A percentile compares a stretch with the other conserved stretches of the same genome.
These are phyloP conservation scores for Epinephelus awoara DNA, from an alignment of 2,797 vertebrate genomes.

Conservation along the genomic window DNA sequence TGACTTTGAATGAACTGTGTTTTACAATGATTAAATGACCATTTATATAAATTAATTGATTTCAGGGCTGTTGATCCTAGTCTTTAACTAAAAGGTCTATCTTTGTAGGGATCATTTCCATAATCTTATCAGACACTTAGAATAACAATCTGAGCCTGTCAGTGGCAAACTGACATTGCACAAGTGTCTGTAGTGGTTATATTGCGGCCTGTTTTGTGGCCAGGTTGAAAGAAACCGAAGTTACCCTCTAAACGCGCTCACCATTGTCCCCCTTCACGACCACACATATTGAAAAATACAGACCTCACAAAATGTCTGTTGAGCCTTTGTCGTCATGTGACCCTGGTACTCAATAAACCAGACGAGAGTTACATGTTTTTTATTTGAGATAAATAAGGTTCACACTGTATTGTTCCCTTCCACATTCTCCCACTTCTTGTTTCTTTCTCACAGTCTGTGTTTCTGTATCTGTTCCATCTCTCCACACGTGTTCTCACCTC, in stretches of 20 bases:
- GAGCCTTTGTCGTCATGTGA: constrained; percentile 53
- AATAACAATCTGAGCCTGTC: no score
- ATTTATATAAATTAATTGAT: no score
- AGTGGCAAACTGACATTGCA: no score
- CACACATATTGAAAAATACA: constrained; percentile 30
- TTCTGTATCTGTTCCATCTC: constrained; percentile 69
- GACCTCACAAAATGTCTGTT: constrained; percentile 35
- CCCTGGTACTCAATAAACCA: constrained; percentile 58
- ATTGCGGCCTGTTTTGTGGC: no score
- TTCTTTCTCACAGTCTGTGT: constrained; percentile 66
- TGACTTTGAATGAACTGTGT: no score
- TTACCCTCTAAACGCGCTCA: not conserved
- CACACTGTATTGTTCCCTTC: constrained; percentile 62
- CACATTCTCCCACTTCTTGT: constrained; percentile 51
- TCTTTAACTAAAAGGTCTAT: no score
- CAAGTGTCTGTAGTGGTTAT: no score
- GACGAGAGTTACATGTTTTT: constrained; percentile 54
- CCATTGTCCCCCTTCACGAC: constrained; percentile 20
- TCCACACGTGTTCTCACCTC: constrained; percentile 66
- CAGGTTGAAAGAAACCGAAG: no score
- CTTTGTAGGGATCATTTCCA: no score
- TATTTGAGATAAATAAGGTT: constrained; percentile 52
- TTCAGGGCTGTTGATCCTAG: no score
- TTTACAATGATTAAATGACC: no score
- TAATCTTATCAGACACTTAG: no score